A percentile compares a stretch with the other conserved stretches of the same genome.
These are phyloP conservation scores for Heloderma charlesbogerti DNA, from an alignment of 2,113 vertebrate genomes.

Conservation along the genomic window DNA sequence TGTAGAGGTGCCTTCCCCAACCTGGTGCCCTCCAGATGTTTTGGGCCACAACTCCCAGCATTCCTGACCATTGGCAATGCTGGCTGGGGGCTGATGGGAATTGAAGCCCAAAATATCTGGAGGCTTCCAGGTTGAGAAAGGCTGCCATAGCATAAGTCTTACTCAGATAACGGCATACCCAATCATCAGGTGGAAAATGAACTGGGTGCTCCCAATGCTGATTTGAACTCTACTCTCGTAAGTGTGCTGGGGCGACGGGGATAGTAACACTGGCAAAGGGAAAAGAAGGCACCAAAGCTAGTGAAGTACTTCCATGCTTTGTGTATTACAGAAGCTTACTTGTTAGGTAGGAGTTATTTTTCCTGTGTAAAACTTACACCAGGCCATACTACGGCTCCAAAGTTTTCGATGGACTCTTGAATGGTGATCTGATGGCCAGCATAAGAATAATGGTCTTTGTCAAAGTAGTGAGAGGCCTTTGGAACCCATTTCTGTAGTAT, in stretches of 20 bases:
- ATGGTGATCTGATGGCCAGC: constrained; percentile 77
- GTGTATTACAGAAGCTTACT: background rate
- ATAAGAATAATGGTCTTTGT: constrained; percentile 76
- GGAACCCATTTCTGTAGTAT: constrained; percentile 76
- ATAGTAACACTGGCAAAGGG: background rate
- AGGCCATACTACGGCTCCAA: constrained; percentile 79
- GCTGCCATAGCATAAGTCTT: background rate
- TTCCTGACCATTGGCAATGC: background rate
- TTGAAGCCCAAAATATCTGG: background rate
- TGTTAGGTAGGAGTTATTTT: background rate
- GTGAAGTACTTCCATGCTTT: background rate
- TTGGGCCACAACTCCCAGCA: background rate
- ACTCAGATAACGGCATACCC: background rate
- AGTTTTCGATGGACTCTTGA: constrained; percentile 82
- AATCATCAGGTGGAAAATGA: background rate
- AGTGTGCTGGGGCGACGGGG: background rate
- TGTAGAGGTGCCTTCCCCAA: background rate
- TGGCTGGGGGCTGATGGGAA: background rate
- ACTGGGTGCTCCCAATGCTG: background rate
- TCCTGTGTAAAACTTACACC: constrained; percentile 72
- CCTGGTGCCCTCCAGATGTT: background rate
- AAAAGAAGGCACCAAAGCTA: background rate
- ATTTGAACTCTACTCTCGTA: background rate
- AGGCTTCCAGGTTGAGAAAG: background rate
- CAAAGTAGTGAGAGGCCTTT: constrained; percentile 72